phyloP scores from a whole-genome alignment of 2,113 vertebrate genomes.

The Procapra przewalskii region DNA sequence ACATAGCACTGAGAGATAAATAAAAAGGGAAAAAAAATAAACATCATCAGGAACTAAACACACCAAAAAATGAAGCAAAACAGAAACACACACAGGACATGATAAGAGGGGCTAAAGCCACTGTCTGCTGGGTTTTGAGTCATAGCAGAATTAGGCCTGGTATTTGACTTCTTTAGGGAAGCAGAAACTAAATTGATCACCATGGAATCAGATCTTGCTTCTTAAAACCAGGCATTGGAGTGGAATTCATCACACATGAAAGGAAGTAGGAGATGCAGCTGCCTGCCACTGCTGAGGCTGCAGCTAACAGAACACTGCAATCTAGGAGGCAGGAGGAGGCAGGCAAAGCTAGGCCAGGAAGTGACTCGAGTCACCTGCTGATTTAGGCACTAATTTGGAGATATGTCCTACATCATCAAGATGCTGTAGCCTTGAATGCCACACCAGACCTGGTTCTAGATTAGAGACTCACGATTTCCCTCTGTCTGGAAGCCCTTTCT shows the following conservation, averaged over 20 bases:
- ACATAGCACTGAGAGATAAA: neutral
- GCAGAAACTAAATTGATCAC: neutral
- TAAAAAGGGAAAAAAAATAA: neutral
- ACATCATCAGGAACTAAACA: neutral
- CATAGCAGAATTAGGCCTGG: neutral
- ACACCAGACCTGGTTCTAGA: neutral
- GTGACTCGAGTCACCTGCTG: neutral
- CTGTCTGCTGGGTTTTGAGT: neutral
- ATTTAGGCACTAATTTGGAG: neutral
- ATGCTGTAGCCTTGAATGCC: neutral
- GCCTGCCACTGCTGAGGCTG: neutral
- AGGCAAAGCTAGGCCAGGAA: neutral
- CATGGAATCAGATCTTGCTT: neutral
- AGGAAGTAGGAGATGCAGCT: neutral
- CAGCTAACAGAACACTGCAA: neutral
- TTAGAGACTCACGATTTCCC: neutral
- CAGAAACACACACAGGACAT: neutral
- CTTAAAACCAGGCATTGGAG: neutral
- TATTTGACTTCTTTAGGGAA: neutral
- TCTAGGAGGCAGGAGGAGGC: neutral
- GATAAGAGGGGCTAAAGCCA: neutral
- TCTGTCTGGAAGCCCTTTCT: neutral
- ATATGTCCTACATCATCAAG: neutral
- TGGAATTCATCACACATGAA: neutral
- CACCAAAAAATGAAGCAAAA: neutral